Evolutionary conservation across 2,888 invertebrate genomes (phyloP).

Genomic region (Pammene fasciana): DNA sequence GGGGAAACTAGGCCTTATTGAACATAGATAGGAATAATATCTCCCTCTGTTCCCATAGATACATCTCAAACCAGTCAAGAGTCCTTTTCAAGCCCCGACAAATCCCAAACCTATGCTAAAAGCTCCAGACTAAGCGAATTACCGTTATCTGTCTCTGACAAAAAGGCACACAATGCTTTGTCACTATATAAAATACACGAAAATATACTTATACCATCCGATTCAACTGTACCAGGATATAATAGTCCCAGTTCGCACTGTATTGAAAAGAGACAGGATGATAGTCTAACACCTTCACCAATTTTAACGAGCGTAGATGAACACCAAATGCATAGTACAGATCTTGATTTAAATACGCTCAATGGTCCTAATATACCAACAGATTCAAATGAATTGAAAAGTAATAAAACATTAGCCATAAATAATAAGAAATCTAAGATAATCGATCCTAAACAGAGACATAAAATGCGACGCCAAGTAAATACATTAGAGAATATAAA

Average conservation of each 20-base stretch:
- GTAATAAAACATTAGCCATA: not conserved
- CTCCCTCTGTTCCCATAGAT: slow-evolving; percentile 49
- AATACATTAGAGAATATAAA: not conserved
- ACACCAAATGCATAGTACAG: slow-evolving; percentile 59
- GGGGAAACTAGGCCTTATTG: no score
- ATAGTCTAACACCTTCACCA: slow-evolving; percentile 47
- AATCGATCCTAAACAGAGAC: not conserved
- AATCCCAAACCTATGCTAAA: slow-evolving; percentile 43
- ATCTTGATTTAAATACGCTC: slow-evolving; percentile 56
- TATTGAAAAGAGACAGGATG: slow-evolving; percentile 46
- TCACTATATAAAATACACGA: slow-evolving; percentile 24
- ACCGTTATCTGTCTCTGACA: not conserved
- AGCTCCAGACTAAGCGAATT: slow-evolving; percentile 10
- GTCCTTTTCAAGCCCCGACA: slow-evolving; percentile 46
- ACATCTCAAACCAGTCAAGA: slow-evolving; percentile 48
- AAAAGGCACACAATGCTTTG: slow-evolving; percentile 32
- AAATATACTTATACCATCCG: slow-evolving; percentile 26
- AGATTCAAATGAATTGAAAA: slow-evolving; percentile 17
- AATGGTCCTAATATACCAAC: slow-evolving; percentile 42
- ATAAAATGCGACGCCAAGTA: not conserved
- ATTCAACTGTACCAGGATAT: slow-evolving; percentile 41
- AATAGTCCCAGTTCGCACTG: slow-evolving; percentile 62
- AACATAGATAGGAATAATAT: not conserved
- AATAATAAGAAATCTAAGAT: not conserved
- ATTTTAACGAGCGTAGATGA: slow-evolving; percentile 55